phyloP scores from a whole-genome alignment of 2,113 vertebrate genomes.

The Ptilorrhoa leucosticta region DNA sequence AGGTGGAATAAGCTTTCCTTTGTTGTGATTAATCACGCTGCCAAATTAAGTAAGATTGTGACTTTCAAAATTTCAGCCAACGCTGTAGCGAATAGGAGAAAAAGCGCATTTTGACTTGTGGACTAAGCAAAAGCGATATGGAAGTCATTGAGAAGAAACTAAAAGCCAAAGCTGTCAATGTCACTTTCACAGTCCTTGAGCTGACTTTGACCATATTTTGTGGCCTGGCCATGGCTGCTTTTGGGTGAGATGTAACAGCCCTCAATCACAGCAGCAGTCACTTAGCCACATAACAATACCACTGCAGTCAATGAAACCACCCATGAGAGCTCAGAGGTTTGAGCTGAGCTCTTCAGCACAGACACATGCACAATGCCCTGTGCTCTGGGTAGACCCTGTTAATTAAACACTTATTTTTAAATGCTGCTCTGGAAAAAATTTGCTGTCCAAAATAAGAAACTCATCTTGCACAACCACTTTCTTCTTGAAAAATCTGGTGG shows the following conservation, averaged over 20 bases:
- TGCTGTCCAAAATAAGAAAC: neutral
- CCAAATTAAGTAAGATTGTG: neutral
- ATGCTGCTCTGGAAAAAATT: neutral
- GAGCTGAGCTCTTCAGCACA: neutral
- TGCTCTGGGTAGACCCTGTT: neutral
- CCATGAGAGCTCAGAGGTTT: neutral
- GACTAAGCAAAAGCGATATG: neutral
- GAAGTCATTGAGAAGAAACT: neutral
- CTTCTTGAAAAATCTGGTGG: neutral
- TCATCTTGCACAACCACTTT: neutral
- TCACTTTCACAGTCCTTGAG: conserved; percentile 3
- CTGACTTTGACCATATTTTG: conserved; percentile 11
- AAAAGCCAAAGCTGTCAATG: conserved; percentile 28
- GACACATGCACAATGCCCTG: neutral
- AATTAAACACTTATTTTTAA: conserved; percentile 15
- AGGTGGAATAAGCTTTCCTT: neutral
- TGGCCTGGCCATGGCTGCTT: conserved; percentile 12
- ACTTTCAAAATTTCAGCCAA: neutral
- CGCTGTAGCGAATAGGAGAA: fast-evolving
- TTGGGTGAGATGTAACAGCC: conserved; percentile 35
- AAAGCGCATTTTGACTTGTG: neutral
- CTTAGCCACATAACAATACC: neutral
- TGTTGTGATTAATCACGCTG: neutral
- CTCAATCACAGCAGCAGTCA: neutral
- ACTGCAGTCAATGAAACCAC: conserved; percentile 41